phyloP scores from a whole-genome alignment of 2,797 vertebrate species.

The Acomys russatus region DNA sequence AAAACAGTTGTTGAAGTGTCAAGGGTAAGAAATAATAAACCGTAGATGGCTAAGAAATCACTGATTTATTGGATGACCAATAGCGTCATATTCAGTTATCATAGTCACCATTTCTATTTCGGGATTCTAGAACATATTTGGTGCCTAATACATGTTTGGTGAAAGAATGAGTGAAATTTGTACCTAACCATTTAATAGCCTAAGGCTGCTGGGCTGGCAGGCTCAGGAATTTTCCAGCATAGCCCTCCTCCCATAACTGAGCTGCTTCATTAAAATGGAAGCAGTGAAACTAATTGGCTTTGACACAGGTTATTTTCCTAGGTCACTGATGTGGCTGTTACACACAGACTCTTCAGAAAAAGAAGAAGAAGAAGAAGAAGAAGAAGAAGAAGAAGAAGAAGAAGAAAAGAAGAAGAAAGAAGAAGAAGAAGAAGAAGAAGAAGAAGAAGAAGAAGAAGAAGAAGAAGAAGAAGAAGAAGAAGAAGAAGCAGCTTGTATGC shows the following conservation, averaged over 20 bases:
- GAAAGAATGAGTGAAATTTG: conserved; percentile 6
- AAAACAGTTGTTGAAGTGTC: conserved; percentile 41
- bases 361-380: not conserved
- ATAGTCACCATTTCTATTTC: conserved; percentile 15
- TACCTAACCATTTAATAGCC: not conserved
- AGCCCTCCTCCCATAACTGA: conserved; percentile 56
- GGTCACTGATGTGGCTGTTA: conserved; percentile 28
- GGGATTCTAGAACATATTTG: not conserved
- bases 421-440: not conserved
- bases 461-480: not conserved
- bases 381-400: not conserved
- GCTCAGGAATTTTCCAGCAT: conserved; percentile 76
- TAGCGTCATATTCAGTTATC: not conserved
- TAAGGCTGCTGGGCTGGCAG: conserved; percentile 23
- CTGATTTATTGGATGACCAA: conserved; percentile 32
- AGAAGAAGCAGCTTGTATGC: not conserved
- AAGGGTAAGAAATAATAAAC: conserved; percentile 2
- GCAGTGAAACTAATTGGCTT: conserved; percentile 68
- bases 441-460: not conserved
- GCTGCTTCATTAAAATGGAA: conserved; percentile 66
- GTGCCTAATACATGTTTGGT: not conserved
- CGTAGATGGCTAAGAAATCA: conserved; percentile 26
- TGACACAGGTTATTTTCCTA: conserved; percentile 49
- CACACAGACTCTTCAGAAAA: not conserved
- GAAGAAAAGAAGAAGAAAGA: not conserved